Evolutionary conservation across 2,797 vertebrate genomes (phyloP), one percentile per base, ranked within the genome.

Genomic region (Erpetoichthys calabaricus): DNA sequence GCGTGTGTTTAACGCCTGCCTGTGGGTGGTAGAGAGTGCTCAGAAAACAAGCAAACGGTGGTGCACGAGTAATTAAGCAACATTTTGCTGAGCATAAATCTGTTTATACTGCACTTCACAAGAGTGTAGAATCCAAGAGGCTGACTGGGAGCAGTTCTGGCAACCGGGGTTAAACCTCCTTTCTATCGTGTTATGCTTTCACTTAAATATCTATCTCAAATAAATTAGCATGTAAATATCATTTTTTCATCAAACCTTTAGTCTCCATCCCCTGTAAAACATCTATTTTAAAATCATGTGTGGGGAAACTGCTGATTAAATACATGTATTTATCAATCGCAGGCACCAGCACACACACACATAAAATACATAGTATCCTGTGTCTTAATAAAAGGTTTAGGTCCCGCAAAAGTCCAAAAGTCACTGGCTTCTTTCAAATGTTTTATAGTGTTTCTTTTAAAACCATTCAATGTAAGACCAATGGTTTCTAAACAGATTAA

Each of bases 1-100:
- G 86, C 88, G 92, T 88, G 89, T 91, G 90, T 91, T 92, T 94
- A 95, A 94, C 89, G 88, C 89, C 87, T 91, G 91, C 83, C 85
- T 84, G 91, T 93, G 92, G 94, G 92, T 90, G 95, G 94, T 86
- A 86, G 79, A 83, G 78, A 80, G 75, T 83, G 81, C 83, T 89
- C 87, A 88, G 89, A 88, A 86, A 85, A 81, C 83, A 84, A 89
- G 87, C 80, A 84, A 82, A 86, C 83, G 86, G 83, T 84, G 79
- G 86, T 89, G 92, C 90, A 92, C 90, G 86, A 92, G 92, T 98
- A 98, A 98, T 97, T 97, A 98, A 95, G 89, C 85, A 89, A 85
- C 91, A 92, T 96, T 97, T 96, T 91, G 86, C 91, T 60, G 82
- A 89, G 90, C 91, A 97, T 98, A 94, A 97, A 97, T 92, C 91